Evolutionary conservation across 2,888 invertebrate genomes (phyloP).

Genomic region (Agrypnus murinus): DNA sequence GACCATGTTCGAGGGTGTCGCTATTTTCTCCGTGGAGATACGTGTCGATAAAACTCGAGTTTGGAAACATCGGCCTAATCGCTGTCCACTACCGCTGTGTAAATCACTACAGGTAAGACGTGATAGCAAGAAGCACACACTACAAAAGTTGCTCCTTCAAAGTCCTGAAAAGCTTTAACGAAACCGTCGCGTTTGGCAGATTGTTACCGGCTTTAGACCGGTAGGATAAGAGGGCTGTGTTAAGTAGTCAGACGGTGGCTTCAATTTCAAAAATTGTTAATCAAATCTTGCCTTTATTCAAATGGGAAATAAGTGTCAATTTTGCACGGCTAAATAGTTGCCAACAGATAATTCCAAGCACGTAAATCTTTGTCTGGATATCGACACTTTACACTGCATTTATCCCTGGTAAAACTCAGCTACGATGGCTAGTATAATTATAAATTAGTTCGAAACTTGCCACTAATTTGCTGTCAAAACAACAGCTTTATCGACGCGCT

Average conservation of each 20-base stretch:
- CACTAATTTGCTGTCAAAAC: constrained; percentile 70
- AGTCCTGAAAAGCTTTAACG: constrained; percentile 37
- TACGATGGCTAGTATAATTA: constrained; percentile 69
- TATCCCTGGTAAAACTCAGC: constrained; percentile 68
- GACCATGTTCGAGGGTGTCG: constrained; percentile 68
- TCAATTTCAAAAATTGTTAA: constrained; percentile 45
- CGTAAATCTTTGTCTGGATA: constrained; percentile 69
- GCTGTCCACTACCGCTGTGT: constrained; percentile 66
- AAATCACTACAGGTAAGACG: constrained; percentile 63
- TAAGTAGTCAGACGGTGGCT: constrained; percentile 66
- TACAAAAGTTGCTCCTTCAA: constrained; percentile 42
- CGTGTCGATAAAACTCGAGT: constrained; percentile 64
- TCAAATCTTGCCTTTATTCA: constrained; percentile 51
- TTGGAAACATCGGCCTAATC: constrained; percentile 69
- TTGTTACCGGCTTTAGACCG: constrained; percentile 63
- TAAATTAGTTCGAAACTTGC: constrained; percentile 69
- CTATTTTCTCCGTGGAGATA: constrained; percentile 66
- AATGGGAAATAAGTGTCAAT: constrained; percentile 37
- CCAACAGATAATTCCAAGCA: constrained; percentile 62
- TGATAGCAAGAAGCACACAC: constrained; percentile 45
- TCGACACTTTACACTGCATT: constrained; percentile 66
- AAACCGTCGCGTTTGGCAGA: constrained; percentile 56
- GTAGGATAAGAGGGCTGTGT: constrained; percentile 65
- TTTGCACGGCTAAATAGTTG: constrained; percentile 51
- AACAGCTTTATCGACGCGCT: constrained; percentile 65